Evolutionary conservation across 2,797 vertebrate species (phyloP).

Genomic region (Sciurus vulgaris): DNA sequence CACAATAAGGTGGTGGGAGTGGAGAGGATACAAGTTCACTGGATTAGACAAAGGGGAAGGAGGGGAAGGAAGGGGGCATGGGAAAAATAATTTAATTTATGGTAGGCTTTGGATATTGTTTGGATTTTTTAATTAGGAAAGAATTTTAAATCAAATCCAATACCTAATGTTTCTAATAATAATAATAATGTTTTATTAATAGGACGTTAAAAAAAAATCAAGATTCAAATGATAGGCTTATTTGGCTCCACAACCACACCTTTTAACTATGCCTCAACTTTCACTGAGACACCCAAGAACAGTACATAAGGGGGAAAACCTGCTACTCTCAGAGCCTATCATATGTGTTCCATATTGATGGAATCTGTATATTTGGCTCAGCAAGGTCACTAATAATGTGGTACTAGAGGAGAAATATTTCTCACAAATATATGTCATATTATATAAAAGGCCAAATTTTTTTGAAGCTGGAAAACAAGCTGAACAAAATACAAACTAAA

Average conservation of each 20-base stretch:
- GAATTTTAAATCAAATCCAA: no score
- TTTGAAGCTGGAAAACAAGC: background rate
- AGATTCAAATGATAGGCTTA: slow-evolving; percentile 31
- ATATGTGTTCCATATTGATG: background rate
- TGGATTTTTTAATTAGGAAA: no score
- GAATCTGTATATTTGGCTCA: background rate
- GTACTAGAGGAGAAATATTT: background rate
- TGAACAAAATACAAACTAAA: slow-evolving; percentile 15
- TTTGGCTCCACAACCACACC: background rate
- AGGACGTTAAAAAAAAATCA: background rate
- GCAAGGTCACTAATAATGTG: slow-evolving; percentile 4
- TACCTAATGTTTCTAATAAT: no score
- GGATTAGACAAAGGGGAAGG: no score
- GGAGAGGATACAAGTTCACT: no score
- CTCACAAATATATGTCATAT: background rate
- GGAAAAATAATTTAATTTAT: no score
- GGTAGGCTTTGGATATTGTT: no score
- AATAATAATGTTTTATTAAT: background rate
- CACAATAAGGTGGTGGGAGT: no score
- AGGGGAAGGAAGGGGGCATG: no score
- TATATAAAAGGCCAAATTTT: background rate
- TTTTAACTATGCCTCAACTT: background rate
- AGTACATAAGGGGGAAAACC: background rate
- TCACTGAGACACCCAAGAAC: slow-evolving; percentile 45
- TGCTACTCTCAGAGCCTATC: background rate